These are phyloP conservation scores for Heliconius aoede DNA, from an alignment of 2,888 invertebrate genomes.

Conservation along the genomic window DNA sequence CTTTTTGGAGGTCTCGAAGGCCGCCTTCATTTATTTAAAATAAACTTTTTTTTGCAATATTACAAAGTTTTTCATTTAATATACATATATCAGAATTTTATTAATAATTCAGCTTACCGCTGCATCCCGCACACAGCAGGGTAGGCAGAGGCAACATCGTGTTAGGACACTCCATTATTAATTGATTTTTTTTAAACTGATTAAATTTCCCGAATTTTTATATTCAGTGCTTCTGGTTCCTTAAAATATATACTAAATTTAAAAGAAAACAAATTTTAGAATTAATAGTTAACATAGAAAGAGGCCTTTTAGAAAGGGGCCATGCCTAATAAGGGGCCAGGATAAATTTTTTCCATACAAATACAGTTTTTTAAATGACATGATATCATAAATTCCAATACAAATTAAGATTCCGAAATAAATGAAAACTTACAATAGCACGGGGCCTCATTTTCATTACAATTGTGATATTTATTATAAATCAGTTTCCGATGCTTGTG, in stretches of 20 bases:
- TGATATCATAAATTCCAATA: not conserved
- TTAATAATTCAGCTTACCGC: no score
- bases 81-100: no score
- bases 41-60: no score
- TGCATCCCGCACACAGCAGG: no score
- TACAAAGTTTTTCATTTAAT: no score
- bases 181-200: no score
- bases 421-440: not conserved
- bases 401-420: not conserved
- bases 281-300: not conserved
- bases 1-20: not conserved
- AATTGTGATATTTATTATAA: slow-evolving; percentile 49
- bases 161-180: no score
- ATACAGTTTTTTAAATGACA: not conserved
- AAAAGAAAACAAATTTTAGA: no score
- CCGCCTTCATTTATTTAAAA: not conserved
- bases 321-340: not conserved
- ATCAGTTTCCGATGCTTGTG: slow-evolving; percentile 61
- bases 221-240: no score
- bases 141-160: no score
- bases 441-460: not conserved
- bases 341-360: not conserved
- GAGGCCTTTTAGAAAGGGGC: not conserved
- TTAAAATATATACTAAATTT: no score
- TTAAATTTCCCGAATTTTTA: no score